Percentiles rank a stretch among this genome's conserved stretches.
phyloP scores from a whole-genome alignment of 1,140 invertebrate species.

The Drosophila ananassae region DNA sequence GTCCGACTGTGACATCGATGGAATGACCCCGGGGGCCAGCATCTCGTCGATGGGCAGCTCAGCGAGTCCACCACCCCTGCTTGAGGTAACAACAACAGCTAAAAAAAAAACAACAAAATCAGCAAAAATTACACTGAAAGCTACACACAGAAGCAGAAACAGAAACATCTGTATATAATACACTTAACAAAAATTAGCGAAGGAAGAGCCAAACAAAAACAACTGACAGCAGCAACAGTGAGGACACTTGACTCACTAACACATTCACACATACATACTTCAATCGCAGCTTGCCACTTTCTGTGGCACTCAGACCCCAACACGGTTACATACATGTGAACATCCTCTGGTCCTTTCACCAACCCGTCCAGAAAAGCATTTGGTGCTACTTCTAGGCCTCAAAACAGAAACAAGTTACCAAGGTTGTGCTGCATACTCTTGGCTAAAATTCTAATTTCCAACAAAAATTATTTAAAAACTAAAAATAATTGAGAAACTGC shows the following conservation, averaged over 20 bases:
- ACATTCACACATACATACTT: slow-evolving; percentile 11
- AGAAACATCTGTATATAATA: slow-evolving; percentile 46
- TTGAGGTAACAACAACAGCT: slow-evolving; percentile 83
- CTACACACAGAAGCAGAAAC: slow-evolving; percentile 29
- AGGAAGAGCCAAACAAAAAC: slow-evolving; percentile 17
- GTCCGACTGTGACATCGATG: slow-evolving; percentile 95
- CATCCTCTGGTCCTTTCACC: slow-evolving; percentile 1
- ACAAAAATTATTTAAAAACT: background rate
- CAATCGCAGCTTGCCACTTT: slow-evolving; percentile 55
- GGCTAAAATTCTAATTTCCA: background rate
- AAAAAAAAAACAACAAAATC: slow-evolving; percentile 31
- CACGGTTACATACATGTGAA: slow-evolving; percentile 13
- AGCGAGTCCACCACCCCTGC: slow-evolving; percentile 89
- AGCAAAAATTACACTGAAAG: slow-evolving; percentile 37
- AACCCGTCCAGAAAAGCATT: slow-evolving; percentile 1
- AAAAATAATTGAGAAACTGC: no score
- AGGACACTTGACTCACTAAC: slow-evolving; percentile 21
- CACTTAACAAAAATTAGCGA: slow-evolving; percentile 16
- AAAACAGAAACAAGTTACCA: background rate
- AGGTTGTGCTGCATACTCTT: slow-evolving; percentile 9
- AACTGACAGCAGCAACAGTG: slow-evolving; percentile 38
- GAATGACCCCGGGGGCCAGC: slow-evolving; percentile 88
- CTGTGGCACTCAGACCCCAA: slow-evolving; percentile 36
- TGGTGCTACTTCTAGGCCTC: background rate
- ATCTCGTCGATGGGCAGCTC: slow-evolving; percentile 95